These are phyloP conservation scores for Conops quadrifasciatus DNA, from an alignment of 2,888 invertebrate species.

Conservation along the genomic window DNA sequence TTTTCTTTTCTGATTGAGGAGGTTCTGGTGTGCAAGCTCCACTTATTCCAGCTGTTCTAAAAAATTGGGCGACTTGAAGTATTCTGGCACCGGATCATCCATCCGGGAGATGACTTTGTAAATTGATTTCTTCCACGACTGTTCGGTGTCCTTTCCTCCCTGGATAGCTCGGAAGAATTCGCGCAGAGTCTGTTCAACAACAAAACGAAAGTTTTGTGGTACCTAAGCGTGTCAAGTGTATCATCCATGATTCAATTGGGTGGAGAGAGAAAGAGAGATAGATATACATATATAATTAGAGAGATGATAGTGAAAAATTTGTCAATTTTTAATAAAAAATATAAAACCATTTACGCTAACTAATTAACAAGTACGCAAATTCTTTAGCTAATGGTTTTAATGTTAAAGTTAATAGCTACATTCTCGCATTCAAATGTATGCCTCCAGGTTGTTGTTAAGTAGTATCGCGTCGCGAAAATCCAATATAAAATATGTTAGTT, in stretches of 20 bases:
- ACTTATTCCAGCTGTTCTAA: conserved; percentile 93
- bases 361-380: conserved; percentile 21
- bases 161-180: conserved; percentile 99
- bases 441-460: neutral
- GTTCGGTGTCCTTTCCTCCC: conserved; percentile 95
- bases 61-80: conserved; percentile 99
- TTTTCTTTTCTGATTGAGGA: conserved; percentile 34
- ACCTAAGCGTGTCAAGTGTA: conserved; percentile 73
- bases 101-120: conserved; percentile 99
- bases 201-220: conserved; percentile 95
- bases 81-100: conserved; percentile 99
- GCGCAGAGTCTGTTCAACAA: conserved; percentile 95
- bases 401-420: neutral
- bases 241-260: conserved; percentile 26
- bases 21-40: conserved; percentile 39
- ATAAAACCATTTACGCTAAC: conserved; percentile 1
- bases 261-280: conserved; percentile 27
- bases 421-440: neutral
- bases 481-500: neutral
- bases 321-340: neutral
- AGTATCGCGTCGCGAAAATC: conserved; percentile 18
- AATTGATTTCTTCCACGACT: conserved; percentile 99
- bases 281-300: conserved; percentile 21
- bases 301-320: conserved; percentile 6
- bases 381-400: neutral